Base-by-base conservation (phyloP, 2,113 vertebrate genomes). In the Podilymbus podiceps region DNA sequence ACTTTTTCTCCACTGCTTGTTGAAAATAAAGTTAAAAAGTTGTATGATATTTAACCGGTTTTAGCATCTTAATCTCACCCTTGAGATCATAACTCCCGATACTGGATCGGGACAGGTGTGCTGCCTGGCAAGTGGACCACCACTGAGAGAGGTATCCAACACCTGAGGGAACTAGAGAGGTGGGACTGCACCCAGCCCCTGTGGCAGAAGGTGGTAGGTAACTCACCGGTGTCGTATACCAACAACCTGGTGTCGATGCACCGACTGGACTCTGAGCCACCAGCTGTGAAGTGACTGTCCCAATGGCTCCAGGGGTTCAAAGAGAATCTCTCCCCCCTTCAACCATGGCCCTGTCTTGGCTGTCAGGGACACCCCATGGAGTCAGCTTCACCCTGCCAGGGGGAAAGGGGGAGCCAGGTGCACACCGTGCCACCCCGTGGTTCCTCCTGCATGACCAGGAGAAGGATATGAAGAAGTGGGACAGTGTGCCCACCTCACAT, bases 301-400 rank as follows among this genome's bases (percentile, higher is more conserved):
- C 27, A 81, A 2, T 9, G 79, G 38, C n/a, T 77, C n/a, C 56
- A 17, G 6, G 8, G 19, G 9, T 64, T 73, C 69, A 64, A 77
- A 77, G 22, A 67, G 40, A 85, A 59, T 13, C 20, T 68, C 11
- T 15, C 5, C 6, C 58, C 33, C n/a, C n/a, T 5, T 6, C 9
- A 30, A 17, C 19, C 14, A 56, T 6, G 11, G 7, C 6, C 47
- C 31, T 69, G 3, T 67, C 69, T 81, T 1, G 0, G 18, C 53
- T 62, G 62, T 27, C 50, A 75, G 46, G 38, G 27, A 27, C 5
- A 4, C 11, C 49, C n/a, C n/a, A n/a, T 7, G 15, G 60, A 66
- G 18, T 46, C 14, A 4, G 15, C 31, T 68, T 56, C 44, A 12
- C 46, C 67, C 56, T 50, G 23, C 3, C 40, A 80, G 46, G 84